phyloP scores from a whole-genome alignment of 2,113 vertebrate species.

The Leucosticte australis region DNA sequence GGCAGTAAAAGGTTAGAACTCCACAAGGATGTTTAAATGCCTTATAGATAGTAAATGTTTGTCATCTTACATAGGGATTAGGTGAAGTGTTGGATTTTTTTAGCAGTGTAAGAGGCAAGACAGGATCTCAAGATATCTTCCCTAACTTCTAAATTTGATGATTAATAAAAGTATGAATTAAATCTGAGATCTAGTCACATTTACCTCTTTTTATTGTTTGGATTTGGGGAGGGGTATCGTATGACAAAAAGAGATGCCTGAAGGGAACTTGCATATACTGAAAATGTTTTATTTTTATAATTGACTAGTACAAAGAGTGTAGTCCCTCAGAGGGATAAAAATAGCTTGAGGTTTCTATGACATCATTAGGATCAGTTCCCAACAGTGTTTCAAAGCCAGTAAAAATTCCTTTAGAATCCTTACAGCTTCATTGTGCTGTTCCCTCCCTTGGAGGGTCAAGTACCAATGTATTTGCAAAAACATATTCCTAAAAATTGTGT shows the following conservation, averaged over 20 bases:
- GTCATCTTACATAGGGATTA: not conserved
- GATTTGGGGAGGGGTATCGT: not conserved
- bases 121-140: not conserved
- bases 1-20: not conserved
- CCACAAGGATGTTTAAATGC: not conserved
- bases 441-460: not conserved
- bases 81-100: not conserved
- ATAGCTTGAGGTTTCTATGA: not conserved
- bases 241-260: not conserved
- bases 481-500: not conserved
- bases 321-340: not conserved
- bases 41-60: not conserved
- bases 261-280: not conserved
- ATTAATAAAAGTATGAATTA: not conserved
- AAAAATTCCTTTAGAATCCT: not conserved
- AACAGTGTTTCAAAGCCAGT: not conserved
- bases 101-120: not conserved
- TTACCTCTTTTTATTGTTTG: not conserved
- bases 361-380: not conserved
- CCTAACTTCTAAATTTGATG: not conserved
- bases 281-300: not conserved
- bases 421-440: not conserved
- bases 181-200: not conserved
- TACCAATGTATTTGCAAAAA: not conserved
- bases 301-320: not conserved